phyloP scores from a whole-genome alignment of 2,113 vertebrate genomes.

The Clinocottus analis region DNA sequence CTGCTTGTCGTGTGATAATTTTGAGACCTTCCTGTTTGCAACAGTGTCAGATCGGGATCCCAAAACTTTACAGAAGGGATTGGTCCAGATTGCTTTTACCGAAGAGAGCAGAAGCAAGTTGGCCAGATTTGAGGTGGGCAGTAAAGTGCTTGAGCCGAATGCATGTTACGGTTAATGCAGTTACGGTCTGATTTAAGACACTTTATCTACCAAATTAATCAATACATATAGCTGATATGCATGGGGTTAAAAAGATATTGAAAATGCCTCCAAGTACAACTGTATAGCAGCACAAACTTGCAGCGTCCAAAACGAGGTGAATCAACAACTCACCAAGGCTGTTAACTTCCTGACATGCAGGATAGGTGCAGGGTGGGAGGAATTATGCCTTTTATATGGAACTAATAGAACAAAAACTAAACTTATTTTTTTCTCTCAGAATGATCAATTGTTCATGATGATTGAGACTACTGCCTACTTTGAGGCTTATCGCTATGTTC shows the following conservation, averaged over 20 bases:
- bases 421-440: conserved; percentile 45
- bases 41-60: conserved; percentile 88
- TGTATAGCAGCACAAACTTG: background rate
- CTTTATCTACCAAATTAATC: background rate
- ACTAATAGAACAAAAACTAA: background rate
- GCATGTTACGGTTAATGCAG: no score
- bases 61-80: conserved; percentile 80
- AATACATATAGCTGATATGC: background rate
- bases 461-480: conserved; percentile 96
- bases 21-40: conserved; percentile 92
- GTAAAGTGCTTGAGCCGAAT: background rate
- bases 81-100: conserved; percentile 88
- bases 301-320: no score
- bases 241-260: background rate
- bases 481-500: conserved; percentile 93
- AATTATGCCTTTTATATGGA: background rate
- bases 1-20: conserved; percentile 92
- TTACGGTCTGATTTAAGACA: background rate
- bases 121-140: conserved; percentile 70
- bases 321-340: background rate
- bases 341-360: background rate
- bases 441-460: conserved; percentile 90
- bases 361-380: background rate
- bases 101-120: conserved; percentile 85
- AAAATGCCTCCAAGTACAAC: background rate